Percentiles rank a stretch among this genome's conserved stretches.
Conservation (phyloP, 2,797 vertebrate species). For the Gephyroberyx darwinii region DNA sequence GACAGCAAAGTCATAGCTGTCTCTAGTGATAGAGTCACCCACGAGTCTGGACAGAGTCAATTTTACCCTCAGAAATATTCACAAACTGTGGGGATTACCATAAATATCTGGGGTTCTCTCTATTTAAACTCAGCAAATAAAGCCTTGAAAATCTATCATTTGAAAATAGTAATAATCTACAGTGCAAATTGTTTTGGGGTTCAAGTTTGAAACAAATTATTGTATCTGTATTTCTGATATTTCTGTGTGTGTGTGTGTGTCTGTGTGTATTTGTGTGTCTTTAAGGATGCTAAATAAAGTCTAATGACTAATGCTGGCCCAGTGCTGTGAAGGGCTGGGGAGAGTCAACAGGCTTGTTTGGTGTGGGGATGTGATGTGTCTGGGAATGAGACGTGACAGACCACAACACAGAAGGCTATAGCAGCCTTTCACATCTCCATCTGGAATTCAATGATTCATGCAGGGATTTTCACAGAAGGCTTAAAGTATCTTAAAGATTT, state of each 20-base stretch:
- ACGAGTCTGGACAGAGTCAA: conserved; percentile 5
- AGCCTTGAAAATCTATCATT: conserved; percentile 2
- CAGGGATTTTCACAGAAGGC: conserved; percentile 26
- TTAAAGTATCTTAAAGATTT: conserved; percentile 20
- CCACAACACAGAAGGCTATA: conserved; percentile 39
- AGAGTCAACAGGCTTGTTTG: conserved; percentile 51
- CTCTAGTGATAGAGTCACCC: not conserved
- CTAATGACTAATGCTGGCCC: conserved; percentile 66
- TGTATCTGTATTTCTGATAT: not conserved
- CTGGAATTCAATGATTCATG: conserved; percentile 40
- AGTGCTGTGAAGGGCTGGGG: conserved; percentile 27
- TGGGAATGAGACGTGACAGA: conserved; percentile 60
- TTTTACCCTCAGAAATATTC: conserved; percentile 19
- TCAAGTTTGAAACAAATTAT: conserved; percentile 3
- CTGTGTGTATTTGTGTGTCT: conserved; percentile 43
- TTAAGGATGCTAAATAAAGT: conserved; percentile 66
- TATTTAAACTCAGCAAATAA: conserved; percentile 17
- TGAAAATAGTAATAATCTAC: conserved; percentile 5
- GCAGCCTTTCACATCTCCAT: conserved; percentile 36
- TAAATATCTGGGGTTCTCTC: conserved; percentile 9
- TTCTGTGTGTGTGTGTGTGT: not conserved
- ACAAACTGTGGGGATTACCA: conserved; percentile 2
- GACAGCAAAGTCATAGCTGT: conserved; percentile 14
- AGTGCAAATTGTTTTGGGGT: not conserved
- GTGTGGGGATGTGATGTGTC: conserved; percentile 50